Percentiles rank a stretch among this genome's conserved stretches.
Conservation (phyloP, 2,113 vertebrate species). For the Bagarius yarrelli region DNA sequence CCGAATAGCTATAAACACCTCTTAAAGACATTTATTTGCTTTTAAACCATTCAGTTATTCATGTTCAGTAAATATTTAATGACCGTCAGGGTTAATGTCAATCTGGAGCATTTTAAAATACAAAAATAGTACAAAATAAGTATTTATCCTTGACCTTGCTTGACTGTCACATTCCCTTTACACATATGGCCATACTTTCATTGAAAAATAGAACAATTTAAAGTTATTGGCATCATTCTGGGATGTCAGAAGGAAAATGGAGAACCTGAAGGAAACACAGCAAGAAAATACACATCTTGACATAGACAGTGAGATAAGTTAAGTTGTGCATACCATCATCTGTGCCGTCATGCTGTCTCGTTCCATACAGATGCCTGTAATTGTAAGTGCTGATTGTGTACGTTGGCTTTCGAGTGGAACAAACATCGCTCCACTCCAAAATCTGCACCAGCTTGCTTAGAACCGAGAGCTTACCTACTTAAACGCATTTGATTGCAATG, state of each 20-base stretch:
- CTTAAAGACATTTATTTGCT: background rate
- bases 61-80: background rate
- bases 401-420: constrained; percentile 17
- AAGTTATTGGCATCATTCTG: background rate
- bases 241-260: background rate
- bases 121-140: background rate
- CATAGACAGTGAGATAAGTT: background rate
- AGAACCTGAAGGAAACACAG: background rate
- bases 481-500: constrained; percentile 21
- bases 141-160: background rate
- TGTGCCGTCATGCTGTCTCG: background rate
- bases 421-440: constrained; percentile 12
- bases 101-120: background rate
- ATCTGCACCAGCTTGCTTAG: constrained; percentile 8
- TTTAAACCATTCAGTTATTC: background rate
- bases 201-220: background rate
- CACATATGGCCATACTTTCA: background rate
- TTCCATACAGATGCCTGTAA: background rate
- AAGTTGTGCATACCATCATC: background rate
- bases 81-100: background rate
- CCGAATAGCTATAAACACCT: background rate
- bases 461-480: constrained; percentile 9
- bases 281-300: background rate
- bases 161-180: background rate
- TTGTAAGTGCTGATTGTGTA: background rate